A percentile compares a stretch with the other conserved stretches of the same genome.
These are phyloP conservation scores for Eira barbara DNA, from an alignment of 2,113 vertebrate species.

Conservation along the genomic window DNA sequence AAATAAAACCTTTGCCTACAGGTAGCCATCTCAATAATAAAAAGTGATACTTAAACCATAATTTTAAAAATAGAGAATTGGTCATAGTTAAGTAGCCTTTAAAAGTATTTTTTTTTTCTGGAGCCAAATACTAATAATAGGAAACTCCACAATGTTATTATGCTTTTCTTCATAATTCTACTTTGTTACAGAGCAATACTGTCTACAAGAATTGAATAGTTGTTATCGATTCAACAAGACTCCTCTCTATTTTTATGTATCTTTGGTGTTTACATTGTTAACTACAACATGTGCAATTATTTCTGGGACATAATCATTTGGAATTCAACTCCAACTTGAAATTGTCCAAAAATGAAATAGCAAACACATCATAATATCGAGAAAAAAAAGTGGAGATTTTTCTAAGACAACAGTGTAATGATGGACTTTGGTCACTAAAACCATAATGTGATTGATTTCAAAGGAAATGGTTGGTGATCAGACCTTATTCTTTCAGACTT, in stretches of 20 bases:
- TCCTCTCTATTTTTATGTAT: not conserved
- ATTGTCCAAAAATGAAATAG: conserved; percentile 23
- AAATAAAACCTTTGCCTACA: not conserved
- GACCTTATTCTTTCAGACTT: not conserved
- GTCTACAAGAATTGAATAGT: not conserved
- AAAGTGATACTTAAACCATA: not conserved
- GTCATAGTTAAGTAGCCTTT: not conserved
- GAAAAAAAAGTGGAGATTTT: not conserved
- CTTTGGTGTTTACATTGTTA: not conserved
- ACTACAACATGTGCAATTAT: not conserved
- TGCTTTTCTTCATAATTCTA: not conserved
- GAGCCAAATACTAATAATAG: not conserved
- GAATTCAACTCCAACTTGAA: conserved; percentile 34
- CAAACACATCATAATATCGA: not conserved
- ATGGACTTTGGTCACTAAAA: not conserved
- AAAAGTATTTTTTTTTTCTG: not conserved
- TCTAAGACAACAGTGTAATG: conserved; percentile 12
- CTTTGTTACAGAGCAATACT: not conserved
- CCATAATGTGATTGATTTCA: conserved; percentile 2
- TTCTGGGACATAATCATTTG: conserved; percentile 9
- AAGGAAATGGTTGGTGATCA: conserved; percentile 48
- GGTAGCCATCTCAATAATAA: not conserved
- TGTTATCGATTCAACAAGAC: not conserved
- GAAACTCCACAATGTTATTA: not conserved
- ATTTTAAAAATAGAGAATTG: not conserved